These are phyloP conservation scores for Drosophila neocordata DNA, from an alignment of 1,140 invertebrate genomes.

Conservation along the genomic window DNA sequence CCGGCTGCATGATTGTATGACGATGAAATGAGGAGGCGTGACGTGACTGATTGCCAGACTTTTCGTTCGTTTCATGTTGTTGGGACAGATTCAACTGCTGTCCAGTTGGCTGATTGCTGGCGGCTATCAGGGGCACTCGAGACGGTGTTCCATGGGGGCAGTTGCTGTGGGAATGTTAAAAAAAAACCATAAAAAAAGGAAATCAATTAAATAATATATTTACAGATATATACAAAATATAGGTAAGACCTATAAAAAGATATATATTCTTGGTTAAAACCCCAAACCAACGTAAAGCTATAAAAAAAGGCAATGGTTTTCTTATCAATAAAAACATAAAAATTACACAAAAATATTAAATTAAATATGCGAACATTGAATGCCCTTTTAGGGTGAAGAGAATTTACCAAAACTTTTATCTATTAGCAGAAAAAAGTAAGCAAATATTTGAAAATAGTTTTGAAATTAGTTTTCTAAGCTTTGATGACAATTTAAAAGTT, in stretches of 20 bases:
- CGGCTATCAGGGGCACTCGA: constrained; percentile 87
- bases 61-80: constrained; percentile 39
- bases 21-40: constrained; percentile 65
- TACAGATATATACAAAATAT: constrained; percentile 2
- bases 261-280: constrained; percentile 25
- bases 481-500: too few species aligned
- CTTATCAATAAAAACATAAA: constrained; percentile 69
- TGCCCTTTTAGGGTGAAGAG: neutral
- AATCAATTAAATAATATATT: constrained; percentile 64
- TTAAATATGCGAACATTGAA: neutral
- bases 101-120: neutral
- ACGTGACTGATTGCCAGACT: constrained; percentile 41
- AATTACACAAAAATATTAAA: neutral
- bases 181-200: constrained; percentile 58
- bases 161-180: constrained; percentile 78
- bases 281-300: constrained; percentile 36
- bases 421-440: too few species aligned
- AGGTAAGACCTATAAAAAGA: neutral
- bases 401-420: neutral
- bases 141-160: constrained; percentile 89
- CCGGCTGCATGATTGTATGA: constrained; percentile 64
- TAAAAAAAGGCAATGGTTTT: constrained; percentile 51
- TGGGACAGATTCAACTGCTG: constrained; percentile 57
- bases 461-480: too few species aligned
- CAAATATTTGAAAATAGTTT: too few species aligned